These are phyloP conservation scores for western clawed frog (Xenopus tropicalis) DNA, from an alignment of 2,113 vertebrate species.

Conservation along the genomic window UCB_Xtro_10.0 CM004450.2:99688501-99689000, in stretches of 20 bases:
- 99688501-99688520: conserved; percentile 2
- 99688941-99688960: no score
- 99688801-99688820: background rate
- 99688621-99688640: background rate
- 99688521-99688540: conserved; percentile 6
- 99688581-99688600: background rate
- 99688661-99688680: background rate
- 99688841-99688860: no score
- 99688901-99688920: no score
- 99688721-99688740: conserved; percentile 20
- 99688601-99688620: background rate
- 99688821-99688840: no score
- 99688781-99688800: conserved; percentile 21
- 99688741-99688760: conserved; percentile 1
- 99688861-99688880: no score
- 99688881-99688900: no score
- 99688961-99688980: no score
- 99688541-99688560: background rate
- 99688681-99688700: background rate
- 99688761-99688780: conserved; percentile 30
- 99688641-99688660: conserved; percentile 24
- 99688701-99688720: conserved; percentile 27
- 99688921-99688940: no score
- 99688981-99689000: no score
- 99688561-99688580: background rate